Base-by-base conservation (phyloP, 2,113 vertebrate genomes). In the Ia io region DNA sequence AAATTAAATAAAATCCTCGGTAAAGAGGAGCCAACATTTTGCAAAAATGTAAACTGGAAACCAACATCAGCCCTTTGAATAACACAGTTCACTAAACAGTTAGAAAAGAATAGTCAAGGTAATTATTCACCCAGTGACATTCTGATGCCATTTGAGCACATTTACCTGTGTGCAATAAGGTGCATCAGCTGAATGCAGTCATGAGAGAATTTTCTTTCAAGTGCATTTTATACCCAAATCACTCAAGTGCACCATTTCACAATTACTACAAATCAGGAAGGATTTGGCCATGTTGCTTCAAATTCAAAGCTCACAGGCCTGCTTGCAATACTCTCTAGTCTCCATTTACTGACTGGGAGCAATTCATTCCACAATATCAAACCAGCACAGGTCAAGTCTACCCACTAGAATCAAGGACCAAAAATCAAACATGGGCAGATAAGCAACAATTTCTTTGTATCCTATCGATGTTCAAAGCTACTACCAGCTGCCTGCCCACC, bases 1-100 rank as follows among this genome's bases (percentile, higher is more conserved):
- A 88, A 89, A 91, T n/a, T 84, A 67, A n/a, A 82, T 95, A 78
- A 85, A 82, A 90, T 37, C 63, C 44, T 93, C 3, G 0, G 8
- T 76, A 84, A 90, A 82, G 14, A 95, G 37, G 49, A 88, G 59
- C 32, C 49, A 79, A 40, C 37, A 44, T 91, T 88, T 95, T 80
- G 44, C 70, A 49, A 71, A 95, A 97, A 90, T 10, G 4, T 30
- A 74, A 82, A 9, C 18, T 77, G 30, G 44, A 94, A 92, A 74
- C 28, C 78, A 40, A 42, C 20, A 22, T 91, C 47, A 40, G 67
- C 44, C 51, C 77, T 89, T 32, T 80, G 79, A 47, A 83, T 77
- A 51, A 49, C 49, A 83, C 18, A 28, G 51, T 35, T 93, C 42
- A 40, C 59, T 53, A 53, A 91, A 51, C 6, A 47, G 76, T 42